Base-by-base conservation (phyloP, 2,797 vertebrate species). In the Enteromius radiatus region DNA sequence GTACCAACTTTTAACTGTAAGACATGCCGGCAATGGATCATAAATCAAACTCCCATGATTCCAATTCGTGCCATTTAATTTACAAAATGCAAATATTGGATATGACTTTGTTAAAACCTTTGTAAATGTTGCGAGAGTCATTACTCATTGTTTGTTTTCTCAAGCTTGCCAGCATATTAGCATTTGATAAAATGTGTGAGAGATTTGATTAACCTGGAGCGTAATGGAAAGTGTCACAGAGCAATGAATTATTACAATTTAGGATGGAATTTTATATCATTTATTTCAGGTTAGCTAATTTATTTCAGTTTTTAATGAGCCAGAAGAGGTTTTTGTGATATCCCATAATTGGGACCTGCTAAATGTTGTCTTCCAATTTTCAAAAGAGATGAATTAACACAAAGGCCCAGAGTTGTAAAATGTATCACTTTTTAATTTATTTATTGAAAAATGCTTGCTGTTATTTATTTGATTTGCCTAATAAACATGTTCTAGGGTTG, bases 141-240 rank as follows among this genome's bases (percentile, higher is more conserved):
- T 87, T 87, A 88, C 84, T 76, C 52, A 59, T 74, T 88, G 84
- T 86, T 87, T 89, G 85, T 86, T 87, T 89, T 87, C 67, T 79
- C 76, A 84, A 82, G 84, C 87, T 81, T 70, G 81, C 77, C 78
- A 78, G 75, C 49, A 49, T 82, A 78, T 87, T 86, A 84, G 71
- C 67, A 80, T 86, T 78, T 85, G 86, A 80, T 78, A 83, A 84
- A 88, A 85, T 69, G 77, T 77, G 83, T 74, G 85, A 76, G 74
- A 81, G 70, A 88, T 86, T 87, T 87, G 84, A 89, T 89, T 86
- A 88, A 88, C 69, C 73, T 69, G 23, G 23, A 81, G 61, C 56
- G 45, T 87, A 86, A 84, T 89, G 38, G 79, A 70, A 88, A 84
- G 78, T 86, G 87, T 65, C 76, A 70, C n/a, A 75, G 45, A 47